Evolutionary conservation across 2,797 vertebrate genomes (phyloP).

Genomic region (Pterois miles): DNA sequence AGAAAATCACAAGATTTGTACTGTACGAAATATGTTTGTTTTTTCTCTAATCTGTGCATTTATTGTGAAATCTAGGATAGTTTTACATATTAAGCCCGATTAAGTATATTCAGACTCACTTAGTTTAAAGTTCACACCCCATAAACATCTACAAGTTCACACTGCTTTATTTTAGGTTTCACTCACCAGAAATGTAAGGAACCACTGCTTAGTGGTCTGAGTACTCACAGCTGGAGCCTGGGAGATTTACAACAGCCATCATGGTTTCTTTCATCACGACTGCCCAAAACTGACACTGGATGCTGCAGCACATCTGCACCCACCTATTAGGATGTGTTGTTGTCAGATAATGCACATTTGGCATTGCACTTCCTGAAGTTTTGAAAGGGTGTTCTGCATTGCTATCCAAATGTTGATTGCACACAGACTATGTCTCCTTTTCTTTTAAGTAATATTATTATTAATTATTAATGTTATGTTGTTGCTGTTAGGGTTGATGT

Average conservation of each 20-base stretch:
- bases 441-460: background rate
- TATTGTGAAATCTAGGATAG: background rate
- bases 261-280: background rate
- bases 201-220: background rate
- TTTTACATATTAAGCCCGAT: background rate
- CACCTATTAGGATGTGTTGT: background rate
- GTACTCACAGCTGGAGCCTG: background rate
- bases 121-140: background rate
- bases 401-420: background rate
- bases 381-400: slow-evolving; percentile 1
- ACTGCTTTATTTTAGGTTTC: background rate
- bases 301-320: background rate
- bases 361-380: slow-evolving; percentile 58
- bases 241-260: background rate
- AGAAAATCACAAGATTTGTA: background rate
- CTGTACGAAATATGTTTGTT: background rate
- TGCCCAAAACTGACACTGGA: background rate
- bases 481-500: slow-evolving; percentile 7
- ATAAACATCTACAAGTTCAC: background rate
- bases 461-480: too few relatives aligned
- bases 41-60: background rate
- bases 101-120: background rate
- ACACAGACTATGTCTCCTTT: background rate
- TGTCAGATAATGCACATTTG: slow-evolving; percentile 20
- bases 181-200: background rate